Conservation (phyloP, 2,113 vertebrate species). For the Halcyon malimbica region DNA sequence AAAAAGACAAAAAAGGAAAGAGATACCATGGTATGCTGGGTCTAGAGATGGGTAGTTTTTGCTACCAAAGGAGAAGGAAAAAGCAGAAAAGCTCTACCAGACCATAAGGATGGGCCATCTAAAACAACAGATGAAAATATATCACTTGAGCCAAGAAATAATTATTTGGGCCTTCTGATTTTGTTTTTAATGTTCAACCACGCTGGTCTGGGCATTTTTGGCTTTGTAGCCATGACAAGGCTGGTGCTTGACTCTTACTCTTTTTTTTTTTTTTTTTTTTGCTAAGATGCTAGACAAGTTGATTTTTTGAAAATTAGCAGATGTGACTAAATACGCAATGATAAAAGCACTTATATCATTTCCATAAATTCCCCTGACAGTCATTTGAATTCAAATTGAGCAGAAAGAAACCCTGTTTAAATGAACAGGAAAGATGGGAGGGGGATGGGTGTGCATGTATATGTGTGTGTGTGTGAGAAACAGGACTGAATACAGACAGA, state of each 20-base stretch:
- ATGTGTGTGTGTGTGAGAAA: background rate
- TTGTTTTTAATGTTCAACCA: background rate
- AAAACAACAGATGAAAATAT: background rate
- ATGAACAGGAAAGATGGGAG: background rate
- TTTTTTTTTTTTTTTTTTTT: conserved; percentile 17
- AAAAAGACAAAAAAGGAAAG: background rate
- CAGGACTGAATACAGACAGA: background rate
- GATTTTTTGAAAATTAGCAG: conserved; percentile 55
- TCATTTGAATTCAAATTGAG: conserved; percentile 59
- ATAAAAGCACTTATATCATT: conserved; percentile 69
- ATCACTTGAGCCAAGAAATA: background rate
- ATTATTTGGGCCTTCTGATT: background rate
- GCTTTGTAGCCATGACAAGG: background rate
- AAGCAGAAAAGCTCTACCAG: background rate
- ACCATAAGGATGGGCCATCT: background rate
- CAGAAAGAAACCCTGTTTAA: conserved; percentile 52
- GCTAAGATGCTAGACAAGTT: conserved; percentile 42
- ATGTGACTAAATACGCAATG: conserved; percentile 60
- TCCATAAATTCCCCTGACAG: conserved; percentile 65
- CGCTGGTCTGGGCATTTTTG: background rate
- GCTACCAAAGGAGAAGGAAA: background rate
- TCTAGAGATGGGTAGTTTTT: background rate
- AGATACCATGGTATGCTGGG: background rate
- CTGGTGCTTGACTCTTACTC: background rate
- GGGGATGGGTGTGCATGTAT: background rate